A percentile compares a stretch with the other conserved stretches of the same genome.
Evolutionary conservation across 1,140 invertebrate genomes (phyloP).

Genomic region (Triops longicaudatus): DNA sequence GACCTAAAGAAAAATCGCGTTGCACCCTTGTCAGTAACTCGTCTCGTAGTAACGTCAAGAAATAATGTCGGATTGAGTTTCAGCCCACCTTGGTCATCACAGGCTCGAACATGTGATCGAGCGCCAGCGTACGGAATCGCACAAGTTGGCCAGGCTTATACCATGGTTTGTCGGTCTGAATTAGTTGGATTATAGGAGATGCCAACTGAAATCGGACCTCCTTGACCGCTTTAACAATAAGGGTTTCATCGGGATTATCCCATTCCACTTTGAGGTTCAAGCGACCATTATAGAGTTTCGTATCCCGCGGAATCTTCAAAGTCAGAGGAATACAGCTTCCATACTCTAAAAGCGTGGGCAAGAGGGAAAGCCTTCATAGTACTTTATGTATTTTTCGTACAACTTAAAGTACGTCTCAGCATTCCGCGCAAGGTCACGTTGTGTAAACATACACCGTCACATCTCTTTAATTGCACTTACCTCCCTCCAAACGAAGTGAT

Average conservation of each 20-base stretch:
- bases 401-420: background rate
- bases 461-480: background rate
- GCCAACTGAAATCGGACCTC: background rate
- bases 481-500: constrained; percentile 10
- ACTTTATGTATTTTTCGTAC: background rate
- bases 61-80: background rate
- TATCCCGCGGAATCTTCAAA: background rate
- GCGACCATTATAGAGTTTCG: background rate
- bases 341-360: background rate
- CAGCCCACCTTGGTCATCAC: constrained; percentile 41
- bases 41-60: background rate
- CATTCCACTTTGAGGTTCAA: background rate
- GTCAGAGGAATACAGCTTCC: background rate
- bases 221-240: background rate
- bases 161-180: constrained; percentile 48
- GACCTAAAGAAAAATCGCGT: constrained; percentile 40
- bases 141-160: constrained; percentile 56
- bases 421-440: background rate
- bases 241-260: constrained; percentile 3
- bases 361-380: background rate
- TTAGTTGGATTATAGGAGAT: constrained; percentile 40
- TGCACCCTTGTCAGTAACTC: background rate
- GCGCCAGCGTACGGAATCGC: constrained; percentile 45
- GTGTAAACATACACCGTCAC: background rate
- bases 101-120: constrained; percentile 46